Base-by-base conservation (phyloP, 2,888 invertebrate species). In the Oscheius sp. region DNA sequence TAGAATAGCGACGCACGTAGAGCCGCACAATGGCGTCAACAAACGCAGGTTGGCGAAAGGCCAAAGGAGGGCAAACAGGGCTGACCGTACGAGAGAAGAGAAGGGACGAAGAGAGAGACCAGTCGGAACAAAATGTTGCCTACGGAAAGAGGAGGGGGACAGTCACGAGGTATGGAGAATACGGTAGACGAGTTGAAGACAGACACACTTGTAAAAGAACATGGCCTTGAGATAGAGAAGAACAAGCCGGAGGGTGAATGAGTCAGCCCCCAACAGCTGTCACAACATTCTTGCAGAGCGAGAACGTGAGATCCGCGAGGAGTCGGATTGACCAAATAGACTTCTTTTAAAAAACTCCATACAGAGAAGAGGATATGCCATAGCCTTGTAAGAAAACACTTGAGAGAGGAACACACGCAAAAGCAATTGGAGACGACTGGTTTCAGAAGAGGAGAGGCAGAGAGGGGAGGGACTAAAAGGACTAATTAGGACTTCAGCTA, bases 11-110 rank as follows among this genome's bases (percentile, higher is more conserved):
- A 17, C 54, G 41, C 44, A 59, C 59, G 54, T 33, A 33, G 32
- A 54, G 54, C 17, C 30, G 41, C 59, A 59, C 59, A 59, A 59
- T 59, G 59, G 59, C 59, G 59, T 59, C 59, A 59, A 59, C 59
- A 59, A 59, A 59, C 44, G 44, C 41, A 59, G 44, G 44, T 59
- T 59, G 44, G 44, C 57, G 59, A 59, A 28, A 59, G 44, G 44
- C 44, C 41, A 41, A 57, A 57, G 41, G 41, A 38, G 41, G 41
- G 57, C 57, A 57, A 41, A 57, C 41, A 57, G 57, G 41, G 57
- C 14, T 22, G 41, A 20, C 24, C 41, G 57, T 28, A 41, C 38
- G 51, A 51, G 49, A 49, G 20, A 14, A 14, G 49, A 3, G 26
- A 26, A 49, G 49, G n/a, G n/a, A n/a, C n/a, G n/a, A n/a, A 36